Conservation (phyloP, 53 echinoderm and acorn worm genomes). For the Pentamera pediparva region DNA sequence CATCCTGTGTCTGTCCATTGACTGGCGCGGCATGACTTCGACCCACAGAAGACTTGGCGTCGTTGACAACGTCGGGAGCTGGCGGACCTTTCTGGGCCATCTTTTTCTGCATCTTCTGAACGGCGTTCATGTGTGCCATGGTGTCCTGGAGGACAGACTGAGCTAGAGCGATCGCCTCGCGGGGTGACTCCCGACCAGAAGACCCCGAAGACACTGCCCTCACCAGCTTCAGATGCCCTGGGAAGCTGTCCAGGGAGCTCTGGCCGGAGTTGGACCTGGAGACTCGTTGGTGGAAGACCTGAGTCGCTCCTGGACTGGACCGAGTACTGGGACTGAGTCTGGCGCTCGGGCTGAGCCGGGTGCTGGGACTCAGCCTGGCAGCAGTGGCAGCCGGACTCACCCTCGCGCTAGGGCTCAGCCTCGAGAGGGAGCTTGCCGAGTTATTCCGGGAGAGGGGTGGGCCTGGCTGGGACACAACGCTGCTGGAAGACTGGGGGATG, state of each 20-base stretch:
- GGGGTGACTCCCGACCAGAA: slow-evolving; percentile 55
- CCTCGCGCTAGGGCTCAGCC: slow-evolving; percentile 43
- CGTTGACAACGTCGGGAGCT: slow-evolving; percentile 25
- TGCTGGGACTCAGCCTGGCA: slow-evolving; percentile 11
- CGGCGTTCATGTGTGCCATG: slow-evolving; percentile 90
- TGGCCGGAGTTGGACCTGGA: slow-evolving; percentile 25
- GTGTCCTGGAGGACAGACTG: slow-evolving; percentile 88
- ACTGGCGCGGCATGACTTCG: no score
- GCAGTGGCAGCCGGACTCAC: slow-evolving; percentile 42
- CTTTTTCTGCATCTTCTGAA: slow-evolving; percentile 88
- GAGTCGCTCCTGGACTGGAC: slow-evolving; percentile 27
- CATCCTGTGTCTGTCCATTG: no score
- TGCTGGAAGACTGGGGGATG: slow-evolving; percentile 15
- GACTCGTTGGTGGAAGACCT: neutral
- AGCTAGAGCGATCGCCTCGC: slow-evolving; percentile 88
- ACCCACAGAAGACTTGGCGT: neutral
- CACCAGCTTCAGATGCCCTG: slow-evolving; percentile 43
- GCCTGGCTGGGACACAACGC: neutral
- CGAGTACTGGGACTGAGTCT: slow-evolving; percentile 53
- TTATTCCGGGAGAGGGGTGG: slow-evolving; percentile 8
- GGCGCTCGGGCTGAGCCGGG: slow-evolving; percentile 34
- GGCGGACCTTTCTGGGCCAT: slow-evolving; percentile 40
- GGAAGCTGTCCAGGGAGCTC: slow-evolving; percentile 32
- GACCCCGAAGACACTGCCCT: slow-evolving; percentile 49
- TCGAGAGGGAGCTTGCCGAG: slow-evolving; percentile 19